phyloP scores from a whole-genome alignment of 2,888 invertebrate species.

The Sinohyriopsis cumingii region DNA sequence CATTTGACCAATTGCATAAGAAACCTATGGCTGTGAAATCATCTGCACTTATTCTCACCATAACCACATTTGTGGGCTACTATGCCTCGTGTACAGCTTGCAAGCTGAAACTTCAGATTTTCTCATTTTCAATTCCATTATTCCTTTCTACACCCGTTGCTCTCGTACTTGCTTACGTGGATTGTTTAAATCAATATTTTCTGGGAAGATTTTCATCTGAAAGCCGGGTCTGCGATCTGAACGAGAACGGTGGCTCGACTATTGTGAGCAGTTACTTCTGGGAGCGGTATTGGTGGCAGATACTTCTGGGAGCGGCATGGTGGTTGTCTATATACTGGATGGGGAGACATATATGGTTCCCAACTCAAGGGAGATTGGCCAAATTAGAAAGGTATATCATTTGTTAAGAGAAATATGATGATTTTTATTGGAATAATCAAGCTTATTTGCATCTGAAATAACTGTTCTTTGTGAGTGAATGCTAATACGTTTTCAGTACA shows the following conservation, averaged over 20 bases:
- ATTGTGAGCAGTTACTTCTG: too few species aligned
- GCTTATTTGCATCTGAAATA: too few species aligned
- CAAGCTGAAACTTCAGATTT: constrained; percentile 72
- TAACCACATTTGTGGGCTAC: constrained; percentile 57
- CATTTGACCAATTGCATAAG: constrained; percentile 14
- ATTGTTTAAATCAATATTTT: constrained; percentile 11
- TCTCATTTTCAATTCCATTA: constrained; percentile 72
- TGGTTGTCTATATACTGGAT: constrained; percentile 63
- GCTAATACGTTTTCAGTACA: too few species aligned
- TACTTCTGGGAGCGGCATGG: constrained; percentile 38
- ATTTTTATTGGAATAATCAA: too few species aligned
- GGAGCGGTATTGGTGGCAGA: constrained; percentile 17
- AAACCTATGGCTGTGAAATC: constrained; percentile 18
- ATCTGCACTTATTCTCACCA: constrained; percentile 30
- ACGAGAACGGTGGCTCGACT: not conserved
- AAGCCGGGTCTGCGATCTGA: constrained; percentile 8
- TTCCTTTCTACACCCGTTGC: constrained; percentile 69
- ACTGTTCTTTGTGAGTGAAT: too few species aligned
- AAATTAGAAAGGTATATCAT: constrained; percentile 52
- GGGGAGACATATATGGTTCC: constrained; percentile 64
- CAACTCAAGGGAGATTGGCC: constrained; percentile 60
- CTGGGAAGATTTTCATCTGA: constrained; percentile 24
- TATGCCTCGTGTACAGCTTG: constrained; percentile 74
- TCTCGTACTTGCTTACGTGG: constrained; percentile 22
- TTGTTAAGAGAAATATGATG: too few species aligned